Conservation (phyloP, 2,797 vertebrate species). For the Cryptoprocta ferox region DNA sequence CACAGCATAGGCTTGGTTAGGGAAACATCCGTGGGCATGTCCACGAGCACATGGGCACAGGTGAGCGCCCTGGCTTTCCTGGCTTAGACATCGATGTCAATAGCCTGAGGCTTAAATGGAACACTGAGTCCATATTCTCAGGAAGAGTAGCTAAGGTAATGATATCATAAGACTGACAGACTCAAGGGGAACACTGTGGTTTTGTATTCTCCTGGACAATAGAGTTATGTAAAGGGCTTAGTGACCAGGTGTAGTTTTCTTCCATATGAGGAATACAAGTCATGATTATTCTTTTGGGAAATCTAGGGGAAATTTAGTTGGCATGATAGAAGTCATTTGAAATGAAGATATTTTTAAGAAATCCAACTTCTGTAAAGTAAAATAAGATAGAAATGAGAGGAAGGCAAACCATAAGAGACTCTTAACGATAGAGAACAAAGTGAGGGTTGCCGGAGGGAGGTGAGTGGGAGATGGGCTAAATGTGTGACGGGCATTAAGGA, state of each 20-base stretch:
- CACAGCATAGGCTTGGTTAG: background rate
- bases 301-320: too few species aligned
- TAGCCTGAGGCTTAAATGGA: background rate
- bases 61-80: background rate
- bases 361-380: too few species aligned
- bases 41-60: background rate
- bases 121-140: background rate
- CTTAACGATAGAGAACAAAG: too few species aligned
- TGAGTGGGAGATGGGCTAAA: too few species aligned
- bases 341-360: too few species aligned
- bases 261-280: too few species aligned
- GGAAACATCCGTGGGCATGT: background rate
- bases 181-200: background rate
- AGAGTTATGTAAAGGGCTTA: background rate
- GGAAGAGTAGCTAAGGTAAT: background rate
- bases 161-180: background rate
- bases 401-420: too few species aligned
- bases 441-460: too few species aligned
- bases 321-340: too few species aligned
- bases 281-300: too few species aligned
- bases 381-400: too few species aligned
- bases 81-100: background rate
- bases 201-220: background rate
- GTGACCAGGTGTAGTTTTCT: background rate
- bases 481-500: too few species aligned